These are phyloP conservation scores for Parthenolecanium corni DNA, from an alignment of 2,888 invertebrate genomes.

Conservation along the genomic window DNA sequence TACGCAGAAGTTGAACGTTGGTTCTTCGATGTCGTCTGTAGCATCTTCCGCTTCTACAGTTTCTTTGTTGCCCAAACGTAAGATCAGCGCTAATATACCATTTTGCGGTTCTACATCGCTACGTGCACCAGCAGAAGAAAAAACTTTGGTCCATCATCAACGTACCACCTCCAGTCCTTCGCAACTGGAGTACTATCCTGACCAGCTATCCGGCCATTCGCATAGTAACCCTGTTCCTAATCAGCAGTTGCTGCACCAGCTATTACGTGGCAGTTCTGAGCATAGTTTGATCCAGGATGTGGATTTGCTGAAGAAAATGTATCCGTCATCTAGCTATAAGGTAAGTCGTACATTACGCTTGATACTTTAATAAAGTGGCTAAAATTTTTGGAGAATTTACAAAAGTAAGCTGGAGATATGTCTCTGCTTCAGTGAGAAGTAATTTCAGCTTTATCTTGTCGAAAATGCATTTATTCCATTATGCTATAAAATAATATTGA, in stretches of 20 bases:
- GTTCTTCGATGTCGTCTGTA: background rate
- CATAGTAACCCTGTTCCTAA: conserved; percentile 43
- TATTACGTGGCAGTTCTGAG: conserved; percentile 68
- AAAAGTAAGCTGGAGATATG: background rate
- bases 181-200: conserved; percentile 51
- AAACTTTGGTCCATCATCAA: conserved; percentile 52
- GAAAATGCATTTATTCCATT: too few relatives aligned
- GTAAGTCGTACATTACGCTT: background rate
- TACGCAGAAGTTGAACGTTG: conserved; percentile 15
- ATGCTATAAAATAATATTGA: too few relatives aligned
- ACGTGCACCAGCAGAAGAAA: conserved; percentile 35
- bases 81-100: conserved; percentile 49
- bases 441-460: too few relatives aligned
- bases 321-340: conserved; percentile 13
- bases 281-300: conserved; percentile 37
- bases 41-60: conserved; percentile 36
- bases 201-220: background rate
- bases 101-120: conserved; percentile 18
- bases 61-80: conserved; percentile 43
- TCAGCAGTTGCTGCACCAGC: conserved; percentile 60
- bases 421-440: too few relatives aligned
- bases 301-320: conserved; percentile 14
- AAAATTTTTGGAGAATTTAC: background rate
- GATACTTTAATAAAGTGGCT: background rate
- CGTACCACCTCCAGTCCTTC: conserved; percentile 69